Percentiles rank a stretch among this genome's conserved stretches.
Evolutionary conservation across 2,888 invertebrate species (phyloP).

Genomic region (Hymenopus coronatus): DNA sequence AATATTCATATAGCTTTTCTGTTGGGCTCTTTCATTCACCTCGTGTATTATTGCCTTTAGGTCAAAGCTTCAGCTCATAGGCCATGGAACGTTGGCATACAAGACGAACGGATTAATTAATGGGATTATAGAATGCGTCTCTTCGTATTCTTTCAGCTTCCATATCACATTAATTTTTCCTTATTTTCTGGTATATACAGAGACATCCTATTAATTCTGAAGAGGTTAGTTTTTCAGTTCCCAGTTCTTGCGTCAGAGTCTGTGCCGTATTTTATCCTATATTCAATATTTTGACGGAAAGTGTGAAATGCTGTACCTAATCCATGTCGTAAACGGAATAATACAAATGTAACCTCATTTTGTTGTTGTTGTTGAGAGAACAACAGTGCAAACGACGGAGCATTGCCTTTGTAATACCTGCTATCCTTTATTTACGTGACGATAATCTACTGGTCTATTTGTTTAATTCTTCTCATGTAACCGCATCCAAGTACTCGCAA

Average conservation of each 20-base stretch:
- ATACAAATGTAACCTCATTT: too few species aligned
- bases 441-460: too few species aligned
- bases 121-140: not conserved
- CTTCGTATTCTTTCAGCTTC: not conserved
- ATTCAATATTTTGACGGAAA: too few species aligned
- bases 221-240: not conserved
- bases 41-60: not conserved
- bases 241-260: not conserved
- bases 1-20: not conserved
- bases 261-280: too few species aligned
- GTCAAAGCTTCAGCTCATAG: not conserved
- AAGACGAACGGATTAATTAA: not conserved
- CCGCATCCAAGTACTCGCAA: too few species aligned
- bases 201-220: not conserved
- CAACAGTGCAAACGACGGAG: too few species aligned
- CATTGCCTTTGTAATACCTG: too few species aligned
- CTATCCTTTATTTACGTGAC: too few species aligned
- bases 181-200: not conserved
- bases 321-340: too few species aligned
- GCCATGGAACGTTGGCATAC: not conserved
- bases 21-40: not conserved
- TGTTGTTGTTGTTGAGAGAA: too few species aligned
- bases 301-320: too few species aligned
- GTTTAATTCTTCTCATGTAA: too few species aligned
- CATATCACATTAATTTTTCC: not conserved